These are phyloP conservation scores for Vanacampus margaritifer DNA, from an alignment of 2,113 vertebrate species.

Conservation along the genomic window DNA sequence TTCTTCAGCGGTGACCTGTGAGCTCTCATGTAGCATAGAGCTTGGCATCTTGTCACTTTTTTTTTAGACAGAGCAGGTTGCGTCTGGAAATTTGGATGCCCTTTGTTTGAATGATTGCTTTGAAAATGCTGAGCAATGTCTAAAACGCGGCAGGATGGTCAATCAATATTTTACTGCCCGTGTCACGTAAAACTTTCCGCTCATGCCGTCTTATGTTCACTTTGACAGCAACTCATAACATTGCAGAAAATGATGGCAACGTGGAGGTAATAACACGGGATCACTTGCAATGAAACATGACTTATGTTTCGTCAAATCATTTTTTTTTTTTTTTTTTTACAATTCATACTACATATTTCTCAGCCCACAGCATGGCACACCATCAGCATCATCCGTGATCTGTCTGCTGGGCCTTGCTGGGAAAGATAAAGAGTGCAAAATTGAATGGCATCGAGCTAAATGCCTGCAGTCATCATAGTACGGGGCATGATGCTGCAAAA, in stretches of 20 bases:
- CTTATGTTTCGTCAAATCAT: not conserved
- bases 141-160: conserved; percentile 28
- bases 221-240: conserved; percentile 9
- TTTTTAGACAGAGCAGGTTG: conserved; percentile 23
- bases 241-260: not conserved
- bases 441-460: conserved; percentile 8
- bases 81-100: conserved; percentile 20
- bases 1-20: not conserved
- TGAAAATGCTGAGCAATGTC: conserved; percentile 46
- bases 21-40: conserved; percentile 21
- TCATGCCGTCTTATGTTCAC: conserved; percentile 15
- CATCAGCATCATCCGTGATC: not conserved
- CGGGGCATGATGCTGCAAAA: conserved; percentile 34
- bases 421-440: not conserved
- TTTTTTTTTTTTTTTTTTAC: not conserved
- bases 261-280: not conserved
- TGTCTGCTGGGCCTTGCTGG: not conserved
- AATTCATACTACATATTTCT: not conserved
- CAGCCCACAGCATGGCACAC: not conserved
- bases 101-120: conserved; percentile 39
- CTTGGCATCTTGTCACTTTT: conserved; percentile 46
- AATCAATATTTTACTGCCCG: conserved; percentile 34
- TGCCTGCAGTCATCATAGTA: conserved; percentile 5
- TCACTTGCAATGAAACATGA: not conserved
- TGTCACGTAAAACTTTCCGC: conserved; percentile 21